A percentile compares a stretch with the other conserved stretches of the same genome.
Conservation (phyloP, 2,888 invertebrate species). For the Drosophila algonquin region DNA sequence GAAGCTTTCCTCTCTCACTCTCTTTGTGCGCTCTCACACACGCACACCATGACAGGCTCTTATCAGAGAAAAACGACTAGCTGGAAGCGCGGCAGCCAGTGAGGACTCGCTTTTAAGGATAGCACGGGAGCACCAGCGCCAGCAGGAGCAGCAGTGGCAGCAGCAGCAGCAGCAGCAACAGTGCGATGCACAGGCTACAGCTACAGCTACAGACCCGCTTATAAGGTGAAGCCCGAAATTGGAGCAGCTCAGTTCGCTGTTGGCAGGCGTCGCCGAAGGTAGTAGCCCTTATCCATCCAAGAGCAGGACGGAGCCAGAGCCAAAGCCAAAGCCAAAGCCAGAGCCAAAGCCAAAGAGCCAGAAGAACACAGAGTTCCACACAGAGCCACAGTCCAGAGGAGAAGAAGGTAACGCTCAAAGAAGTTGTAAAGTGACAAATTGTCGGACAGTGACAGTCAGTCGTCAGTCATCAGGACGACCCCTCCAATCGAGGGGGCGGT, state of each 20-base stretch:
- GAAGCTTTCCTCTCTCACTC: constrained; percentile 27
- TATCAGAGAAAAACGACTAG: constrained; percentile 63
- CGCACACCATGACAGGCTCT: constrained; percentile 57
- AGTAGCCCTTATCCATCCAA: constrained; percentile 48
- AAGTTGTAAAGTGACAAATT: constrained; percentile 11
- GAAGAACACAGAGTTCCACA: constrained; percentile 17
- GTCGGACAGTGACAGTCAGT: constrained; percentile 4
- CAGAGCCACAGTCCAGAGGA: constrained; percentile 16
- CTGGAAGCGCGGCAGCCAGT: constrained; percentile 56
- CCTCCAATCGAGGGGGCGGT: constrained; percentile 5
- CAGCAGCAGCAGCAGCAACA: constrained; percentile 33
- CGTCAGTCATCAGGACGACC: constrained; percentile 1
- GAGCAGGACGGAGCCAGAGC: constrained; percentile 39
- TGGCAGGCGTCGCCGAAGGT: constrained; percentile 80
- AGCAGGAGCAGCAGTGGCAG: constrained; percentile 34
- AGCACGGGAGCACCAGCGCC: constrained; percentile 46
- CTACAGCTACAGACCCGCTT: constrained; percentile 31
- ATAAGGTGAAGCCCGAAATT: constrained; percentile 74
- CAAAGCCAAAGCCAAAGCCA: constrained; percentile 26
- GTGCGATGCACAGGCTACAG: constrained; percentile 30
- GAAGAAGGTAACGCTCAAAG: constrained; percentile 27
- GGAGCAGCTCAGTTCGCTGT: constrained; percentile 81
- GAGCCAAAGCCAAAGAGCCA: neutral
- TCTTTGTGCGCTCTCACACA: constrained; percentile 23
- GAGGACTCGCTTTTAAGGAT: constrained; percentile 66